Percentiles rank a stretch among this genome's conserved stretches.
Conservation (phyloP, 2,797 vertebrate genomes). For the Dryobates pubescens region DNA sequence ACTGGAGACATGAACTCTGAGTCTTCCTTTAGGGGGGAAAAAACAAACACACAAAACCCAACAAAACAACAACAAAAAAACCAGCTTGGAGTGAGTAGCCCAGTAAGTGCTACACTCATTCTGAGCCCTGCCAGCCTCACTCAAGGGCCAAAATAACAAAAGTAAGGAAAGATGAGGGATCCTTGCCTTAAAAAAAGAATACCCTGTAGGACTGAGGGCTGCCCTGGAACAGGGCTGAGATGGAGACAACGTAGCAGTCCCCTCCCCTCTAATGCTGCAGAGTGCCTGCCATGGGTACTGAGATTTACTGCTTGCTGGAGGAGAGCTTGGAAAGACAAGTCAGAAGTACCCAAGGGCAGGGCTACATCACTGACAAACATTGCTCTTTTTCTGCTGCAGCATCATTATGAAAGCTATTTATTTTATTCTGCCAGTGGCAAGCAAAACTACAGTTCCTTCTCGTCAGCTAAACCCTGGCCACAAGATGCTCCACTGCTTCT, state of each 20-base stretch:
- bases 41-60: no score
- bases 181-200: not conserved
- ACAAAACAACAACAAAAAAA: no score
- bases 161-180: not conserved
- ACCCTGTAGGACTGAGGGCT: not conserved
- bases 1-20: not conserved
- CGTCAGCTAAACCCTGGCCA: not conserved
- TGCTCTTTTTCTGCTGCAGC: not conserved
- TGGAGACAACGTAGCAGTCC: not conserved
- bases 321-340: not conserved
- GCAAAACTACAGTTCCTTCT: not conserved
- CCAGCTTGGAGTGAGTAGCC: fast-evolving
- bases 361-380: fast-evolving
- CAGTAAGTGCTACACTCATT: not conserved
- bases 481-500: not conserved
- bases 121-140: not conserved
- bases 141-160: not conserved
- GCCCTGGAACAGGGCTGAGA: not conserved
- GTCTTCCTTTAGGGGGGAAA: not conserved
- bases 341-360: not conserved
- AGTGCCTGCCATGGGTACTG: fast-evolving
- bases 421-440: not conserved
- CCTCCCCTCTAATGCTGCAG: not conserved
- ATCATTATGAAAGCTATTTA: not conserved
- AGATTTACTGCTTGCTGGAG: not conserved